Conservation (phyloP, 1,140 invertebrate species). For the Melanaphis sacchari region DNA sequence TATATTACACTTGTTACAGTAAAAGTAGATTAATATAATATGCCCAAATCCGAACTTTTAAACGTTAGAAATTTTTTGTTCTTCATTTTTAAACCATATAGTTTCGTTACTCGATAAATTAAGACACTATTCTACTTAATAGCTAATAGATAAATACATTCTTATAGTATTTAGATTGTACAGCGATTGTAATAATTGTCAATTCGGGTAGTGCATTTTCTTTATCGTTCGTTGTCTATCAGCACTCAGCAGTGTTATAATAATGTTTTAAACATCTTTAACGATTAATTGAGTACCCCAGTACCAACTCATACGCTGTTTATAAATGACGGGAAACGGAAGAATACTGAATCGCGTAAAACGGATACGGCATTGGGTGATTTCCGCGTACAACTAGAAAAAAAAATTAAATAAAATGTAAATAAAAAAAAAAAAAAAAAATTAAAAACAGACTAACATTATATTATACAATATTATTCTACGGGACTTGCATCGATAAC, state of each 20-base stretch:
- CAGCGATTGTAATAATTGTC: background rate
- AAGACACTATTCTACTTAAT: background rate
- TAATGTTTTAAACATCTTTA: background rate
- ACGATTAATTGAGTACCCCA: background rate
- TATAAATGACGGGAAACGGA: background rate
- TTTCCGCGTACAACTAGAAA: background rate
- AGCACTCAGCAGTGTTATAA: too few relatives aligned
- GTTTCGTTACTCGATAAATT: background rate
- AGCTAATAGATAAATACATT: background rate
- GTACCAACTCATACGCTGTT: background rate
- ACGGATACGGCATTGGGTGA: background rate
- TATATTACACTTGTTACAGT: background rate
- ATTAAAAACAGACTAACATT: background rate
- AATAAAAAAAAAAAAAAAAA: background rate
- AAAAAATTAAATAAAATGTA: too few relatives aligned
- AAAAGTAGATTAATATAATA: background rate
- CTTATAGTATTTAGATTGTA: too few relatives aligned
- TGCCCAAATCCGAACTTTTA: background rate
- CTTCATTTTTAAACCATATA: background rate
- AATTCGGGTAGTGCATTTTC: background rate
- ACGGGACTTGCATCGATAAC: conserved; percentile 15
- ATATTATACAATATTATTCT: background rate
- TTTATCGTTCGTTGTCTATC: background rate
- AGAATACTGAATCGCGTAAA: background rate
- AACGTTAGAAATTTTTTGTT: background rate